Percentiles rank a stretch among this genome's conserved stretches.
These are phyloP conservation scores for Glandiceps talaboti DNA, from an alignment of 53 echinoderm and acorn worm species.

Conservation along the genomic window DNA sequence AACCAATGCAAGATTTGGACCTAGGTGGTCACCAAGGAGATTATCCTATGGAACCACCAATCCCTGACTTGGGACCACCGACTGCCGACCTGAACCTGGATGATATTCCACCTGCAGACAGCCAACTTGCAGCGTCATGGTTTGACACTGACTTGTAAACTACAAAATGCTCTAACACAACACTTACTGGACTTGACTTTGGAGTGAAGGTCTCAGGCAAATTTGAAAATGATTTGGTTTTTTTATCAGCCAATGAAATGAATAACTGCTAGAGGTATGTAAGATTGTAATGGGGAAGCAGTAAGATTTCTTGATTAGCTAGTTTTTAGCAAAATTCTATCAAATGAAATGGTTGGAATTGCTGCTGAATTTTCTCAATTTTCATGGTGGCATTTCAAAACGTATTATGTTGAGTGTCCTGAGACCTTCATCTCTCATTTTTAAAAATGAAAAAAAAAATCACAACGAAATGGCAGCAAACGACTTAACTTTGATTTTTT, in stretches of 20 bases:
- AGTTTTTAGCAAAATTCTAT: background rate
- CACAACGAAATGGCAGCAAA: too few species aligned
- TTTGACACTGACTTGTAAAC: conserved; percentile 87
- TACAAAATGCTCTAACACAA: background rate
- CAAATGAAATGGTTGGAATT: background rate
- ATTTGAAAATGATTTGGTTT: background rate
- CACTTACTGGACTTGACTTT: background rate
- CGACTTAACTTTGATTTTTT: too few species aligned
- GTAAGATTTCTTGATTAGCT: background rate
- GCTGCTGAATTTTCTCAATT: background rate
- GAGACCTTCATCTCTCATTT: background rate
- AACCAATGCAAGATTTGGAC: conserved; percentile 99
- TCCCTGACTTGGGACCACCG: conserved; percentile 83
- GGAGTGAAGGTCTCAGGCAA: background rate
- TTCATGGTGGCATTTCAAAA: background rate
- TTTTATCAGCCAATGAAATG: background rate
- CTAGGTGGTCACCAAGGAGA: conserved; percentile 57
- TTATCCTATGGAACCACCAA: conserved; percentile 66
- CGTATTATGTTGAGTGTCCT: background rate
- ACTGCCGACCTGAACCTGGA: conserved; percentile 74
- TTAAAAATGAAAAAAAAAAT: too few species aligned
- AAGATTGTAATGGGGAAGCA: too few species aligned
- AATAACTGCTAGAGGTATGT: background rate
- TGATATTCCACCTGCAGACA: conserved; percentile 51
- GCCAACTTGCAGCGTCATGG: conserved; percentile 57